phyloP scores from a whole-genome alignment of 2,113 vertebrate genomes.

The Mormyrus lacerda region DNA sequence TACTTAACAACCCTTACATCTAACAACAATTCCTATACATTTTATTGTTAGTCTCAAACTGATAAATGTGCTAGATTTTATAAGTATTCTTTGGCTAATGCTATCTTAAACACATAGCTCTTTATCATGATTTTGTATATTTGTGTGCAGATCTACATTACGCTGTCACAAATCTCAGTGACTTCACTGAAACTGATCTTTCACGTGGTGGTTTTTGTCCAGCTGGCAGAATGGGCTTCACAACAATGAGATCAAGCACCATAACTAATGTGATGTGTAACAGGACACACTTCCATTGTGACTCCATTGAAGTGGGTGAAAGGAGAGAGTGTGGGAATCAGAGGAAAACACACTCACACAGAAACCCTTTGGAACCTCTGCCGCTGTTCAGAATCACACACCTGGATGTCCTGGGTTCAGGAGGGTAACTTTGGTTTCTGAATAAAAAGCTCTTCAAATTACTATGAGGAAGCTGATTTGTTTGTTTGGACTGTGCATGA shows the following conservation, averaged over 20 bases:
- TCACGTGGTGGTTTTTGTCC: background rate
- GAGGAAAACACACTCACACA: background rate
- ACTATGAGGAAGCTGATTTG: background rate
- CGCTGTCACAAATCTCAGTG: background rate
- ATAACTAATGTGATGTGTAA: slow-evolving; percentile 18
- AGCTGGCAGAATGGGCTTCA: background rate
- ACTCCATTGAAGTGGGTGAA: slow-evolving; percentile 19
- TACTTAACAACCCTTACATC: background rate
- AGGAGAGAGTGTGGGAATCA: slow-evolving; percentile 24
- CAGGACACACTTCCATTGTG: slow-evolving; percentile 31
- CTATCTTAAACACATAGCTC: background rate
- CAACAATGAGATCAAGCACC: slow-evolving; percentile 5
- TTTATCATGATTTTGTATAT: background rate
- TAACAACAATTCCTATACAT: background rate
- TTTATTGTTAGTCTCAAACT: background rate
- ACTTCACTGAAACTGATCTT: background rate
- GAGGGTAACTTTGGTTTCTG: background rate
- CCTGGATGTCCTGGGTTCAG: background rate
- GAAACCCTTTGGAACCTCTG: background rate
- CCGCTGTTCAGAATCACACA: background rate
- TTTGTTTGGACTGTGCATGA: background rate
- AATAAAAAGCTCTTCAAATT: background rate
- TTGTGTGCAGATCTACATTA: background rate
- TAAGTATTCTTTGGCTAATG: background rate
- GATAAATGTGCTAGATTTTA: background rate